phyloP scores from a whole-genome alignment of 2,888 invertebrate genomes.

The Uloborus plumipes region DNA sequence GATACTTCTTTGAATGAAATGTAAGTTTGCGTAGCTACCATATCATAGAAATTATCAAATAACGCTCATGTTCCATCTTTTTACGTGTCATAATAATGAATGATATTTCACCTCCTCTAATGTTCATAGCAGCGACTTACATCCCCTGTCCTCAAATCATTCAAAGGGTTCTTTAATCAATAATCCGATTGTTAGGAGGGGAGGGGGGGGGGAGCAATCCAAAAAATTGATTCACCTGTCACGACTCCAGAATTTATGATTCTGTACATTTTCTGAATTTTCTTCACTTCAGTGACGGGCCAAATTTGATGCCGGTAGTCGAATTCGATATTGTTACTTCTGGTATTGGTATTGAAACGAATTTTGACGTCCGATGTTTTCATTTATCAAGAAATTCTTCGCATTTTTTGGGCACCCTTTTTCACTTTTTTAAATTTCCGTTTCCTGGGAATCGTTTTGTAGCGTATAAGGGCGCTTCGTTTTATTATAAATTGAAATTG shows the following conservation, averaged over 20 bases:
- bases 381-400: slow-evolving; percentile 1
- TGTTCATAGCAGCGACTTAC: slow-evolving; percentile 10
- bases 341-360: background rate
- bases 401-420: no score
- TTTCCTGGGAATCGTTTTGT: no score
- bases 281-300: background rate
- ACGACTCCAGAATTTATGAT: slow-evolving; percentile 21
- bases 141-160: background rate
- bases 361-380: slow-evolving; percentile 11
- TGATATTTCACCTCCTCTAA: background rate
- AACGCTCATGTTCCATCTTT: no score
- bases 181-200: slow-evolving; percentile 8
- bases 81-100: no score
- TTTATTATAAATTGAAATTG: no score
- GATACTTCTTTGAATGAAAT: no score
- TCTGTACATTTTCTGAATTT: background rate
- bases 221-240: slow-evolving; percentile 34
- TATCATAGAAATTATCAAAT: no score
- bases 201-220: background rate
- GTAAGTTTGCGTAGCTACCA: no score
- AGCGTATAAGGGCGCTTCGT: no score
- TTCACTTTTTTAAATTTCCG: no score
- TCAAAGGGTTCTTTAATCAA: slow-evolving; percentile 15
- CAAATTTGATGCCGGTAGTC: background rate
- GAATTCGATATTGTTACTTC: slow-evolving; percentile 8